These are phyloP conservation scores for Enteromius viviparus DNA, from an alignment of 2,797 vertebrate genomes.

Conservation along the genomic window DNA sequence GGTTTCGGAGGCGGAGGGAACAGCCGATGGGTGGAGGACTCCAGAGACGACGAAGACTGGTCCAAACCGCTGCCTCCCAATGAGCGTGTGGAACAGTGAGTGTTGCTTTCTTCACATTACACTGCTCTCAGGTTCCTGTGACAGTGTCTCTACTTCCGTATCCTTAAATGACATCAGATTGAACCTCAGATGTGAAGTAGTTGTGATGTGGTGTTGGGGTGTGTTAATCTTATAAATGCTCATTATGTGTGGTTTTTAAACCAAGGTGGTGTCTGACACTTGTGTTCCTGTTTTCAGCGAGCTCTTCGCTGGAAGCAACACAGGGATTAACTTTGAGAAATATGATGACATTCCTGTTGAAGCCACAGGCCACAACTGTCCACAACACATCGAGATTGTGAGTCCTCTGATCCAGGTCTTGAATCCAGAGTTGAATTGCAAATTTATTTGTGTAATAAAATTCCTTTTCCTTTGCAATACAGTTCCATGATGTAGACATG, in stretches of 20 bases:
- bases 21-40: slow-evolving; percentile 90
- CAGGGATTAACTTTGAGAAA: slow-evolving; percentile 99
- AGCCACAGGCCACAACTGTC: slow-evolving; percentile 92
- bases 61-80: slow-evolving; percentile 93
- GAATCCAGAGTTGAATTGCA: too few relatives aligned
- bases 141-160: too few relatives aligned
- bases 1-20: slow-evolving; percentile 76
- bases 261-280: background rate
- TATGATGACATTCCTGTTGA: slow-evolving; percentile 99
- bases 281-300: slow-evolving; percentile 76
- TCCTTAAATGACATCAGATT: background rate
- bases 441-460: background rate
- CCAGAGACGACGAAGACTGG: slow-evolving; percentile 94
- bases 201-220: background rate
- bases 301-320: slow-evolving; percentile 94
- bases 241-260: background rate
- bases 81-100: slow-evolving; percentile 93
- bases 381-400: slow-evolving; percentile 95
- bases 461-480: background rate
- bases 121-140: background rate
- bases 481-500: slow-evolving; percentile 98
- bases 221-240: background rate
- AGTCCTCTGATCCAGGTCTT: slow-evolving; percentile 61
- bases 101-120: slow-evolving; percentile 9
- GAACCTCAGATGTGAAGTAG: background rate